Evolutionary conservation across 1,140 invertebrate genomes (phyloP), one percentile per base, ranked within the genome.

Genomic region (Drosophila fuyamai): DNA sequence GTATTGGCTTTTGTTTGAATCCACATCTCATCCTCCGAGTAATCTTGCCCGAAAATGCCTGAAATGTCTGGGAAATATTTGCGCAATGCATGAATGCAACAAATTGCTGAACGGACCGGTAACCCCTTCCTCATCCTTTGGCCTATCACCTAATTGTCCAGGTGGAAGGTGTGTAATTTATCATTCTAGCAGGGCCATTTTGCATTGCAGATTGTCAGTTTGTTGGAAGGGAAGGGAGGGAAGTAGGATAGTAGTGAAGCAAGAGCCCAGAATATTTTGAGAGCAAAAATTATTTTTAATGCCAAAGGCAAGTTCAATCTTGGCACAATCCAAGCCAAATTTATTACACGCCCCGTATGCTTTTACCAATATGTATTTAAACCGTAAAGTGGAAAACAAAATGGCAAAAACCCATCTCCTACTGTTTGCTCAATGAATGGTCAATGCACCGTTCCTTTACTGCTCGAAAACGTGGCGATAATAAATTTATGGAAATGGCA

Each of bases 401-500:
- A 23, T 18, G 29, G 29, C 40, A 18, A 63, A 66, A 65, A 53
- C 43, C 43, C 41, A 38, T 23, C 7, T 7, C 18, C 51, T 43
- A 47, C 35, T 70, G 36, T 71, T 48, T 70, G 27, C 5, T 29
- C 67, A 71, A 41, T 46, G 67, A 36, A 57, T 71, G 62, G 35
- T 44, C 38, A 66, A 44, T 54, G 51, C 43, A 48, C 4, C 18
- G 43, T 23, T 13, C 14, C 16, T n/a, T 13, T 10, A 9, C 29
- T 7, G 3, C 53, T 48, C 29, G 43, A 18, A 29, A 50, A 68
- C 51, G 44, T 63, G 53, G 50, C 55, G 77, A 89, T 89, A 89
- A 89, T 89, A 89, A 89, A 89, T 89, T 89, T 84, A 88, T 84
- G 74, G 77, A 88, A 89, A 68, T 89, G 70, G 60, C 77, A 89